Evolutionary conservation across 1,140 invertebrate species (phyloP).

Genomic region (Homalodisca vitripennis): DNA sequence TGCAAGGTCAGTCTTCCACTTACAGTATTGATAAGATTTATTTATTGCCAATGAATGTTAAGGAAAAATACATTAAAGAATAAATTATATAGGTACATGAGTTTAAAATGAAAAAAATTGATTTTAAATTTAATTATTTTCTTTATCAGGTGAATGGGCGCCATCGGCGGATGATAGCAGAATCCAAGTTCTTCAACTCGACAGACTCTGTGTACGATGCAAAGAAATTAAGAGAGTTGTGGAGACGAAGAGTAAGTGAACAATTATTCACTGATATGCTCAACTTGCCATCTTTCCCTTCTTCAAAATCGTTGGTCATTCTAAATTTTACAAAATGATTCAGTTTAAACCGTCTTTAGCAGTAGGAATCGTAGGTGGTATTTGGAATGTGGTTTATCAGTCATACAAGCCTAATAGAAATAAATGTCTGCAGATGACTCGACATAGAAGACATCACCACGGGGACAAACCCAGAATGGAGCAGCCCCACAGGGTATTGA

Average conservation of each 20-base stretch:
- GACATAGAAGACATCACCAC: conserved; percentile 46
- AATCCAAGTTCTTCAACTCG: not conserved
- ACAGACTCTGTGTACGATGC: conserved; percentile 9
- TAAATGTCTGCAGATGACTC: conserved; percentile 29
- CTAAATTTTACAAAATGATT: too few species aligned
- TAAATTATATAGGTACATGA: not conserved
- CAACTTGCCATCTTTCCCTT: too few species aligned
- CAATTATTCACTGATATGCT: too few species aligned
- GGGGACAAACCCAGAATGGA: not conserved
- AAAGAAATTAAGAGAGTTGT: conserved; percentile 14
- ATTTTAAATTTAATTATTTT: not conserved
- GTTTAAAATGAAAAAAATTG: not conserved
- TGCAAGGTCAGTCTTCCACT: conserved; percentile 64
- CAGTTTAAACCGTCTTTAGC: too few species aligned
- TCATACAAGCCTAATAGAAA: too few species aligned
- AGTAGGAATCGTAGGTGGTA: too few species aligned
- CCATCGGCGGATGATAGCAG: conserved; percentile 27
- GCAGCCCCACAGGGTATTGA: conserved; percentile 49
- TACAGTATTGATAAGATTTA: not conserved
- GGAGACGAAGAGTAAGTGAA: conserved; percentile 3
- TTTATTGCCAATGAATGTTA: not conserved
- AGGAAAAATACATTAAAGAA: not conserved
- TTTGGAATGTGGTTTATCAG: too few species aligned
- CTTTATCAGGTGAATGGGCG: conserved; percentile 36
- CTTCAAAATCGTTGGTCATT: too few species aligned